Conservation (phyloP, 2,888 invertebrate genomes). For the Nymphalis c-album region DNA sequence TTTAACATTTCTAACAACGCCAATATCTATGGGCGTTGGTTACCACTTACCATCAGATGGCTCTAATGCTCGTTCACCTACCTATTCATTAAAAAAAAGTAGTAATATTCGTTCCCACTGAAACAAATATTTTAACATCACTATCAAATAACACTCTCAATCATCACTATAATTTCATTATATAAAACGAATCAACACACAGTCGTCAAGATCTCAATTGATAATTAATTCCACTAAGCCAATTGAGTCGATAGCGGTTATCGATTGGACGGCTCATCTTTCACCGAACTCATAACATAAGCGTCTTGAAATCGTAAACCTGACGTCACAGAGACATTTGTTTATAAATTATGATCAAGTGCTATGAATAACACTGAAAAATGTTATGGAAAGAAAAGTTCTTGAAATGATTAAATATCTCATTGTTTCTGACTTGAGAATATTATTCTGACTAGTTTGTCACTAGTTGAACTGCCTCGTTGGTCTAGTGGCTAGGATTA, state of each 20-base stretch:
- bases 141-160: background rate
- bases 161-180: background rate
- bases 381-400: slow-evolving; percentile 22
- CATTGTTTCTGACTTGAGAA: background rate
- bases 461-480: too few relatives aligned
- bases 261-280: background rate
- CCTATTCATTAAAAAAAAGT: too few relatives aligned
- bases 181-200: background rate
- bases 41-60: too few relatives aligned
- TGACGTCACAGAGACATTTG: slow-evolving; percentile 16
- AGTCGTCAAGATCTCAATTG: slow-evolving; percentile 1
- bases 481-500: too few relatives aligned
- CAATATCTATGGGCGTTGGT: too few relatives aligned
- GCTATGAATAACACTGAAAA: slow-evolving; percentile 7
- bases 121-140: too few relatives aligned
- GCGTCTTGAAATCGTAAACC: background rate
- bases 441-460: too few relatives aligned
- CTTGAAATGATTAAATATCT: slow-evolving; percentile 9
- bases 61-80: too few relatives aligned
- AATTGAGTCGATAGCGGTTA: slow-evolving; percentile 5
- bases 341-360: slow-evolving; percentile 18
- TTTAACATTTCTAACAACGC: too few relatives aligned
- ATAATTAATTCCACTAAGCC: background rate
- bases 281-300: background rate
- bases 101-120: too few relatives aligned